Evolutionary conservation across 2,113 vertebrate species (phyloP).

Genomic region (Platysternon megacephalum): DNA sequence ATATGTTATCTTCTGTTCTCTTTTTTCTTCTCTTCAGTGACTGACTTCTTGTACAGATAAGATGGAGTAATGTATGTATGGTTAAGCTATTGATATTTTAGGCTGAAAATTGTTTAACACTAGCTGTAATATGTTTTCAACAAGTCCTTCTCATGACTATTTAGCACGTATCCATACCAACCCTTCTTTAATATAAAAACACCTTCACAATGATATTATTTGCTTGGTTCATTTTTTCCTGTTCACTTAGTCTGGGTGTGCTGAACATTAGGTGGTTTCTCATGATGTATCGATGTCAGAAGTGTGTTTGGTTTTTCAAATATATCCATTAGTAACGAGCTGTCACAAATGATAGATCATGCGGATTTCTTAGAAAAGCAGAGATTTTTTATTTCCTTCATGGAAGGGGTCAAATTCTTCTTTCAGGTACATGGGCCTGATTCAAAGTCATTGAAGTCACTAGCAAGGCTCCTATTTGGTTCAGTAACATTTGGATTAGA

Average conservation of each 20-base stretch:
- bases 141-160: background rate
- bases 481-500: background rate
- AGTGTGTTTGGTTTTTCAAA: background rate
- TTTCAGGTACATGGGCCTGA: background rate
- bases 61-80: background rate
- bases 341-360: background rate
- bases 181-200: background rate
- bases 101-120: background rate
- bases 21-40: background rate
- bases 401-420: background rate
- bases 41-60: background rate
- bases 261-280: background rate
- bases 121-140: background rate
- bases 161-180: background rate
- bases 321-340: background rate
- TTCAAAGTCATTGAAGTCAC: background rate
- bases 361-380: accelerated
- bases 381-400: background rate
- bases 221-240: background rate
- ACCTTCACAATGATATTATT: background rate
- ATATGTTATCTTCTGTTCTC: background rate
- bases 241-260: background rate
- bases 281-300: background rate
- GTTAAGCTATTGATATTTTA: background rate
- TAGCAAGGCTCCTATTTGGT: background rate